Base-by-base conservation (phyloP, 1,140 invertebrate species). In the Zaprionus kolodkinae region DNA sequence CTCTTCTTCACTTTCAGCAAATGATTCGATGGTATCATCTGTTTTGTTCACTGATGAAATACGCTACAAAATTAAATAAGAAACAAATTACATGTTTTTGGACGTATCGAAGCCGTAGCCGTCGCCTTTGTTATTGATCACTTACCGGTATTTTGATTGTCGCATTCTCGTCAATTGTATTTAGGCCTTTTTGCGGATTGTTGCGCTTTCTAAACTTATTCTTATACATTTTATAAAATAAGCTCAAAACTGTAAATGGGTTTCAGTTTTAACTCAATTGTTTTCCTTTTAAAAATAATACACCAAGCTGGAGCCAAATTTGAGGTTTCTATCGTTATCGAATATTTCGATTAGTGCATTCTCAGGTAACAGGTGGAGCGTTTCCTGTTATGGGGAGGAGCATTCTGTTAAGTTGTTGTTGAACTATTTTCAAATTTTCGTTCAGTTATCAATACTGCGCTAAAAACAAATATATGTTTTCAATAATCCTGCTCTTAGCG, bases 111-210 rank as follows among this genome's bases (percentile, higher is more conserved):
- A 17, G 7, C 15, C 33, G 6, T 35, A 7, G 6, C 0, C 6
- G 6, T 1, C 6, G 5, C 13, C 38, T 15, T 43, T 45, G n/a
- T 15, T 5, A 4, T 9, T 25, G 30, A 62, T 56, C 38, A 68
- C 67, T 81, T 55, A 90, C 88, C 0, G 87, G 67, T 45, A 92
- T 62, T 62, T 92, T 92, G 6, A 90, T 81, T 54, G 91, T 82
- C 25, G 79, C 54, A 65, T 92, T 81, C 15, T 92, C 91, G 38
- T 92, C 91, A 67, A 92, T 92, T 1, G 78, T 56, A 54, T 85
- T 87, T 0, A 92, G 70, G 4, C 43, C 17, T 56, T 76, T 72
- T 15, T 72, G 62, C 0, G 67, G 68, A 60, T 65, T 72, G 11
- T 40, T 13, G 1, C 80, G 76, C 48, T 84, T 87, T 17, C 72